phyloP scores from a whole-genome alignment of 2,888 invertebrate species.

The Zaprionus bogoriensis region DNA sequence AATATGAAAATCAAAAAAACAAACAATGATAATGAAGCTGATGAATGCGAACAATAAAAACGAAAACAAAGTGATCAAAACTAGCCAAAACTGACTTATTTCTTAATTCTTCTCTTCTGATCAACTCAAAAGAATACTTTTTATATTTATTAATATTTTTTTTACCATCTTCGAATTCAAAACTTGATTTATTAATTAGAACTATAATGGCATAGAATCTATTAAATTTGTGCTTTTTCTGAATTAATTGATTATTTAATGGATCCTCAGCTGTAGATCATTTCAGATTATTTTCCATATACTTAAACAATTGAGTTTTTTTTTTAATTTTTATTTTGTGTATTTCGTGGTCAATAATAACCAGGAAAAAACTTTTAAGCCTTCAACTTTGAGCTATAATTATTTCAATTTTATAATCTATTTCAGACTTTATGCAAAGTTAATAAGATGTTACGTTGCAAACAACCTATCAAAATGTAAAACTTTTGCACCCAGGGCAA shows the following conservation, averaged over 20 bases:
- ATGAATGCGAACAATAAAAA: slow-evolving; percentile 40
- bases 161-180: background rate
- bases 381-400: no score
- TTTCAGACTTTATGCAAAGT: background rate
- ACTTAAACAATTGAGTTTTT: no score
- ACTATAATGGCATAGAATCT: no score
- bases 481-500: background rate
- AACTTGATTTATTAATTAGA: background rate
- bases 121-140: background rate
- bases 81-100: background rate
- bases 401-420: background rate
- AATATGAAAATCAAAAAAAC: slow-evolving; percentile 22
- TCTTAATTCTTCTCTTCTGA: no score
- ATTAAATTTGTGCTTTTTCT: no score
- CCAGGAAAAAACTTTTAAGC: no score
- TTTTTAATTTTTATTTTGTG: no score
- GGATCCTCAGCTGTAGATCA: no score
- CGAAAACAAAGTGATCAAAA: slow-evolving; percentile 34
- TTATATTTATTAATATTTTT: background rate
- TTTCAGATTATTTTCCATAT: no score
- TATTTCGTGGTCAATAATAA: no score
- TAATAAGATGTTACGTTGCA: background rate
- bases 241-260: no score
- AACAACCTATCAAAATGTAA: background rate
- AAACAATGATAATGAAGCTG: slow-evolving; percentile 45